A percentile compares a stretch with the other conserved stretches of the same genome.
Evolutionary conservation across 2,113 vertebrate species (phyloP).

Genomic region (Chamaea fasciata): DNA sequence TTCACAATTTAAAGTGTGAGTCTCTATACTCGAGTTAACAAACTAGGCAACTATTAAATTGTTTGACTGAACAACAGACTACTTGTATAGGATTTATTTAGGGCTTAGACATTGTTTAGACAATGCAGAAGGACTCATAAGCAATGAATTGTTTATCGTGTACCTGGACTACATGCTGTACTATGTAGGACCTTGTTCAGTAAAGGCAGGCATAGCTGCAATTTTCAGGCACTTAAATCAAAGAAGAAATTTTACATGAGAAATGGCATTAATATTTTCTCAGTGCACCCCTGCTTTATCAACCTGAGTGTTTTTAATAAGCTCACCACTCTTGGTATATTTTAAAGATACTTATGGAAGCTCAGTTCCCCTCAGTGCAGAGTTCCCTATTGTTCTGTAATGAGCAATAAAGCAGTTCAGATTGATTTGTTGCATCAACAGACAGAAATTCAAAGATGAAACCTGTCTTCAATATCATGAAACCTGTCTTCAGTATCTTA

Average conservation of each 20-base stretch:
- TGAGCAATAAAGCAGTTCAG: background rate
- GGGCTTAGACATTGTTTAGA: background rate
- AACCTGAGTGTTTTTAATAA: background rate
- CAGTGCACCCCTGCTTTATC: background rate
- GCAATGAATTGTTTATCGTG: background rate
- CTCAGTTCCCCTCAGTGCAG: background rate
- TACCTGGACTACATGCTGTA: background rate
- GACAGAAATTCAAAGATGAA: background rate
- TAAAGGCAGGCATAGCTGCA: background rate
- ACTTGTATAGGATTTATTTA: background rate
- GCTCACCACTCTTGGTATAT: background rate
- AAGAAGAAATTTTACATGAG: background rate
- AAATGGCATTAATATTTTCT: background rate
- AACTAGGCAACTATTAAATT: background rate
- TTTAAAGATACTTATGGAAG: background rate
- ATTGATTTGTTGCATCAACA: slow-evolving; percentile 1
- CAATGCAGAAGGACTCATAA: background rate
- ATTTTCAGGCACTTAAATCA: background rate
- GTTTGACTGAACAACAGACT: background rate
- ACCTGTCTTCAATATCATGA: background rate
- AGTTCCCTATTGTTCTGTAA: background rate
- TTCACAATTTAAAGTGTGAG: background rate
- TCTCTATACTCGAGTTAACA: background rate
- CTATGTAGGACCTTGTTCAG: background rate
- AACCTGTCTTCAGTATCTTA: background rate